Percentiles rank a stretch among this genome's conserved stretches.
phyloP scores from a whole-genome alignment of 2,888 invertebrate genomes.

The Lasioglossum calceatum region DNA sequence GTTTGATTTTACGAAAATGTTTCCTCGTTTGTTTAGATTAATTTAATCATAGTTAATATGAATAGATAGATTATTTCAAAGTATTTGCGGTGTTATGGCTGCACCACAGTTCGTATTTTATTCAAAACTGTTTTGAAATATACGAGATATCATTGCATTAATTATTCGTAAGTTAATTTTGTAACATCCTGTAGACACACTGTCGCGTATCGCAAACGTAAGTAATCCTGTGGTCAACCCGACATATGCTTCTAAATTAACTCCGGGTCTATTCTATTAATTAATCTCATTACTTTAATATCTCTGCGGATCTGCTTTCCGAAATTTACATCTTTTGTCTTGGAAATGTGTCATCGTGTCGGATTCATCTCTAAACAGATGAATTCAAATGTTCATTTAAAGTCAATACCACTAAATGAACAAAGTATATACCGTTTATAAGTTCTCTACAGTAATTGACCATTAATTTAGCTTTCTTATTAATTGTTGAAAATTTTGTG shows the following conservation, averaged over 20 bases:
- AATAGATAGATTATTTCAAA: not conserved
- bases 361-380: slow-evolving; percentile 6
- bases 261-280: slow-evolving; percentile 77
- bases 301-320: slow-evolving; percentile 44
- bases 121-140: slow-evolving; percentile 11
- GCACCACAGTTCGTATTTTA: not conserved
- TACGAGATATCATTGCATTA: slow-evolving; percentile 47
- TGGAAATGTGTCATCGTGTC: slow-evolving; percentile 2
- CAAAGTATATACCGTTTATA: not conserved
- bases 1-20: not conserved
- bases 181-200: slow-evolving; percentile 64
- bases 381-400: not conserved
- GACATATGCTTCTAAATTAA: slow-evolving; percentile 77
- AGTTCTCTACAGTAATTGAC: not conserved
- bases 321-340: slow-evolving; percentile 56
- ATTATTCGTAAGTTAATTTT: slow-evolving; percentile 66
- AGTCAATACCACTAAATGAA: not conserved
- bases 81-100: not conserved
- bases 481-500: not conserved
- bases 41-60: not conserved
- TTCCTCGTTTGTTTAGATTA: not conserved
- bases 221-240: slow-evolving; percentile 73
- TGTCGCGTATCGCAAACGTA: slow-evolving; percentile 64
- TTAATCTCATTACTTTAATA: slow-evolving; percentile 78
- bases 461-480: not conserved